Evolutionary conservation across 2,888 invertebrate genomes (phyloP).

Genomic region (Periphyllus acericola): DNA sequence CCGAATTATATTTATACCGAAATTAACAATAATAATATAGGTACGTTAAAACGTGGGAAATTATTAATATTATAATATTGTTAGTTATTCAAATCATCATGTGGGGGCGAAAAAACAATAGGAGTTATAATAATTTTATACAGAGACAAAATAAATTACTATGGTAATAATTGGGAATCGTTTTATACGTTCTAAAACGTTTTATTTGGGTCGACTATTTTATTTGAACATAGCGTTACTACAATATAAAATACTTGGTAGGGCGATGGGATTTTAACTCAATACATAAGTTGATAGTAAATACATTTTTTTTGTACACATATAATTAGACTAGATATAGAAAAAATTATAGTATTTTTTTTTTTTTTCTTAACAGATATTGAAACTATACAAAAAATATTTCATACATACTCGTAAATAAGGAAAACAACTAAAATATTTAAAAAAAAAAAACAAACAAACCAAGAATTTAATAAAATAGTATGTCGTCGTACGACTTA

Average conservation of each 20-base stretch:
- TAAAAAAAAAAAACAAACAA: slow-evolving; percentile 2
- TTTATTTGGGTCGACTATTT: neutral
- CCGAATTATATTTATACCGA: neutral
- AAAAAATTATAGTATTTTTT: neutral
- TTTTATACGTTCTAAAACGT: neutral
- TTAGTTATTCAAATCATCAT: neutral
- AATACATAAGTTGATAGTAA: neutral
- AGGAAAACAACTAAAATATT: slow-evolving; percentile 6
- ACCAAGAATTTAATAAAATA: neutral
- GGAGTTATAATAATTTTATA: neutral
- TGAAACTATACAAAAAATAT: slow-evolving; percentile 26
- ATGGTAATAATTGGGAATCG: neutral
- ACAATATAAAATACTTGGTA: neutral
- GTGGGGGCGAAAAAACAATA: neutral
- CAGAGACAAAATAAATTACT: neutral
- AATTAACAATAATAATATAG: neutral
- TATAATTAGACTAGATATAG: slow-evolving; percentile 16
- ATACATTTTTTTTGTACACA: neutral
- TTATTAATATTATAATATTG: neutral
- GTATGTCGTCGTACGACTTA: neutral
- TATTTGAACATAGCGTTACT: neutral
- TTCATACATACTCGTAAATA: neutral
- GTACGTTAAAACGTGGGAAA: neutral
- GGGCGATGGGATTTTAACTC: neutral
- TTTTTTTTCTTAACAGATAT: neutral